Conservation (phyloP, 2,113 vertebrate genomes). For the Oryzias woworae region DNA sequence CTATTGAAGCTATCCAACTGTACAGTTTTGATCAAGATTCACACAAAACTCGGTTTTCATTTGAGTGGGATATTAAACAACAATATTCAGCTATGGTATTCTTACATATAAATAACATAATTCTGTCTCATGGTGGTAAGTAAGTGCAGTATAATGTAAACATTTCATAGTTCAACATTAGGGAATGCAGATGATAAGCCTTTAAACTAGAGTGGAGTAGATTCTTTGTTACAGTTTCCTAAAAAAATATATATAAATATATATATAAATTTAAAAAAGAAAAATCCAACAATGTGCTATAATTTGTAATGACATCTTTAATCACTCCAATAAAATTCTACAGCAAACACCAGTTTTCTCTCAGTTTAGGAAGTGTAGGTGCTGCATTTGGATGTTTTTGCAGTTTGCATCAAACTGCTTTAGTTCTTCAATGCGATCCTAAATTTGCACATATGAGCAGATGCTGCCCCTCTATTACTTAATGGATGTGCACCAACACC, state of each 20-base stretch:
- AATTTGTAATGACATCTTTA: too few species aligned
- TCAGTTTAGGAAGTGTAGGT: background rate
- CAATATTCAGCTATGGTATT: background rate
- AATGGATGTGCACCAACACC: background rate
- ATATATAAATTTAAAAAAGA: too few species aligned
- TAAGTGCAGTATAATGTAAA: constrained; percentile 2
- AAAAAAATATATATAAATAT: too few species aligned
- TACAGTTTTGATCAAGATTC: too few species aligned
- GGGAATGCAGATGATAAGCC: background rate
- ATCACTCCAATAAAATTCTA: too few species aligned
- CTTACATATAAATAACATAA: background rate
- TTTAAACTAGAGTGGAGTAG: background rate
- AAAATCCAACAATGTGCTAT: too few species aligned
- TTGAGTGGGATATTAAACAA: too few species aligned
- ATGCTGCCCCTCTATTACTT: background rate
- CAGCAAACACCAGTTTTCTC: too few species aligned
- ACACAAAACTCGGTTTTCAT: too few species aligned
- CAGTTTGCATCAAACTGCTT: background rate
- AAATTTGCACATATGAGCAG: constrained; percentile 27
- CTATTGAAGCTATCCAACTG: too few species aligned
- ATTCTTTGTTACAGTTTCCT: too few species aligned
- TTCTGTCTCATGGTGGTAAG: background rate
- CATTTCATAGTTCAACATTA: constrained; percentile 1
- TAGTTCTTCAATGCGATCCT: background rate
- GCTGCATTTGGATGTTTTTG: background rate